Evolutionary conservation across 2,888 invertebrate species (phyloP).

Genomic region (Cepaea hortensis): DNA sequence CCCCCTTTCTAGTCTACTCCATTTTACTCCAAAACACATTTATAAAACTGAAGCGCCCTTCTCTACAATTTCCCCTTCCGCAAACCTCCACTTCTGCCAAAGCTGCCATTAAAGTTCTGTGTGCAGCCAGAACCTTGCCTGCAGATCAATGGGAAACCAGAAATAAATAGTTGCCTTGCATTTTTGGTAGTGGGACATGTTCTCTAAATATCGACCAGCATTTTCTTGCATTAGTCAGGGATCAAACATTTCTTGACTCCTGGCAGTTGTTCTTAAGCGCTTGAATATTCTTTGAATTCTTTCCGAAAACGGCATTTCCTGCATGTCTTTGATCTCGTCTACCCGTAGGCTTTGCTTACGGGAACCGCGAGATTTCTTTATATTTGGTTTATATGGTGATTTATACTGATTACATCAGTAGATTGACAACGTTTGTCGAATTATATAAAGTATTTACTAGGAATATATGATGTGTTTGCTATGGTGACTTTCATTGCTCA

Average conservation of each 20-base stretch:
- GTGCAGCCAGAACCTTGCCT: not conserved
- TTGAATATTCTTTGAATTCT: not conserved
- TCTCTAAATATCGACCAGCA: slow-evolving; percentile 20
- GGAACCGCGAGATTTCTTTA: no score
- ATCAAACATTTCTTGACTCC: not conserved
- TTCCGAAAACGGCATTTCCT: not conserved
- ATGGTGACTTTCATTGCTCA: no score
- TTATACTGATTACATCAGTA: no score
- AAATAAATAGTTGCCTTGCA: slow-evolving; percentile 22
- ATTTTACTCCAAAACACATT: not conserved
- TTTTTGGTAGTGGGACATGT: slow-evolving; percentile 20
- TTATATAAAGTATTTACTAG: no score
- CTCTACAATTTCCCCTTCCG: not conserved
- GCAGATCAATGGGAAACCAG: slow-evolving; percentile 20
- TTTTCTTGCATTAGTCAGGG: not conserved
- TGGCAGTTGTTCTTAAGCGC: slow-evolving; percentile 1
- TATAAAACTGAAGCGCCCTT: not conserved
- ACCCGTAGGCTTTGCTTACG: not conserved
- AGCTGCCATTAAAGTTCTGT: slow-evolving; percentile 6
- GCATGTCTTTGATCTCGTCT: not conserved
- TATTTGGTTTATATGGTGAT: no score
- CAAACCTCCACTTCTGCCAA: not conserved
- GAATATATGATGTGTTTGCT: no score
- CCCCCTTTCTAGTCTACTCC: not conserved
- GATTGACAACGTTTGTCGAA: no score